A percentile compares a stretch with the other conserved stretches of the same genome.
These are phyloP conservation scores for Micromys minutus DNA, from an alignment of 2,113 vertebrate genomes.

Conservation along the genomic window DNA sequence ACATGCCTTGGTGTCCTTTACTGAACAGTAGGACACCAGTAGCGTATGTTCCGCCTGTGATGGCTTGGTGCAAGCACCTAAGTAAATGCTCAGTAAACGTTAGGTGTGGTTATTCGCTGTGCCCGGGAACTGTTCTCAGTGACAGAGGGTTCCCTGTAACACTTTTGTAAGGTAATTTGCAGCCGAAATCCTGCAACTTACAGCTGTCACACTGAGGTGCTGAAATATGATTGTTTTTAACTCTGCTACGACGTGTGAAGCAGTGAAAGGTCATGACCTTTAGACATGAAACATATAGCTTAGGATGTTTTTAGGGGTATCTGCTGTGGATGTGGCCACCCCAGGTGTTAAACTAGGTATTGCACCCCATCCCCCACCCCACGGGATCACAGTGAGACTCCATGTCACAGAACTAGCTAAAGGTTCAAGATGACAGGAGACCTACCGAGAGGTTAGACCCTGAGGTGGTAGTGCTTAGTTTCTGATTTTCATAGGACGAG, in stretches of 20 bases:
- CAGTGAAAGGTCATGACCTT: slow-evolving; percentile 44
- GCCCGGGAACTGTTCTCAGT: background rate
- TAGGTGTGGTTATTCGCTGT: slow-evolving; percentile 1
- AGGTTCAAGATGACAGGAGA: slow-evolving; percentile 47
- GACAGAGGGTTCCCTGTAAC: background rate
- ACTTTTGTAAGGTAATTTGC: background rate
- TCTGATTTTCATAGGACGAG: slow-evolving; percentile 51
- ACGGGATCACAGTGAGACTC: background rate
- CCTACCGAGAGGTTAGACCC: background rate
- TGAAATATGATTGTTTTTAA: slow-evolving; percentile 42
- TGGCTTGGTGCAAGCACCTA: background rate
- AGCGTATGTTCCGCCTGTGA: background rate
- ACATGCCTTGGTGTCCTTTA: background rate
- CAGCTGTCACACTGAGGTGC: background rate
- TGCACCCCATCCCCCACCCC: background rate
- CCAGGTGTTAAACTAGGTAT: background rate
- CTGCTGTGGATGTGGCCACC: background rate
- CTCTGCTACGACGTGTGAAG: slow-evolving; percentile 11
- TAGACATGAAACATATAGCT: background rate
- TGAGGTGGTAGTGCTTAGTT: background rate
- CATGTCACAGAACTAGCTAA: slow-evolving; percentile 3
- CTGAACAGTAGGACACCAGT: background rate
- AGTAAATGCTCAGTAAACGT: background rate
- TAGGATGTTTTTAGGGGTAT: background rate
- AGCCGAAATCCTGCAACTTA: slow-evolving; percentile 20